These are phyloP conservation scores for Endomychus coccineus DNA, from an alignment of 2,888 invertebrate genomes.

Conservation along the genomic window DNA sequence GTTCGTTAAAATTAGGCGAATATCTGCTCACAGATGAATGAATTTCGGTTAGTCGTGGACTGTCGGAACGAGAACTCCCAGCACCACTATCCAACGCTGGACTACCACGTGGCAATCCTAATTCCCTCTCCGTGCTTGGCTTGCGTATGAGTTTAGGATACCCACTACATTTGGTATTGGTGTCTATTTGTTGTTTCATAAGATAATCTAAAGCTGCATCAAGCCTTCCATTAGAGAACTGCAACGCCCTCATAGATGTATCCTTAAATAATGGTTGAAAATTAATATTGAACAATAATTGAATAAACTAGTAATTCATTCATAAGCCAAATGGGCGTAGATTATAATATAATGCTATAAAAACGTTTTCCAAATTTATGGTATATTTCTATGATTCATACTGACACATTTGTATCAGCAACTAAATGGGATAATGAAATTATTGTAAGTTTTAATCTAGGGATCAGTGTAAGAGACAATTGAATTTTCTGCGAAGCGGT, in stretches of 20 bases:
- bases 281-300: too few relatives aligned
- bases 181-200: slow-evolving; percentile 54
- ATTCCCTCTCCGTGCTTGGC: slow-evolving; percentile 80
- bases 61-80: slow-evolving; percentile 83
- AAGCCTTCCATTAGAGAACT: slow-evolving; percentile 60
- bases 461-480: too few relatives aligned
- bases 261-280: slow-evolving; percentile 57
- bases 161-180: slow-evolving; percentile 50
- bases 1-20: slow-evolving; percentile 57
- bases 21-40: slow-evolving; percentile 64
- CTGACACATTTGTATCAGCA: too few relatives aligned
- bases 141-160: slow-evolving; percentile 72
- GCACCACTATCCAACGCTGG: slow-evolving; percentile 84
- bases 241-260: slow-evolving; percentile 59
- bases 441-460: too few relatives aligned
- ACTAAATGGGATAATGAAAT: too few relatives aligned
- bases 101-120: slow-evolving; percentile 69
- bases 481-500: too few relatives aligned
- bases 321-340: too few relatives aligned
- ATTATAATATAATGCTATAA: too few relatives aligned
- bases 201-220: slow-evolving; percentile 64
- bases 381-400: too few relatives aligned
- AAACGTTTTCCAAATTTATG: too few relatives aligned
- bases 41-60: slow-evolving; percentile 63
- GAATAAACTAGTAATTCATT: too few relatives aligned